Conservation (phyloP, 2,797 vertebrate species). For the Coregonus ussuriensis region DNA sequence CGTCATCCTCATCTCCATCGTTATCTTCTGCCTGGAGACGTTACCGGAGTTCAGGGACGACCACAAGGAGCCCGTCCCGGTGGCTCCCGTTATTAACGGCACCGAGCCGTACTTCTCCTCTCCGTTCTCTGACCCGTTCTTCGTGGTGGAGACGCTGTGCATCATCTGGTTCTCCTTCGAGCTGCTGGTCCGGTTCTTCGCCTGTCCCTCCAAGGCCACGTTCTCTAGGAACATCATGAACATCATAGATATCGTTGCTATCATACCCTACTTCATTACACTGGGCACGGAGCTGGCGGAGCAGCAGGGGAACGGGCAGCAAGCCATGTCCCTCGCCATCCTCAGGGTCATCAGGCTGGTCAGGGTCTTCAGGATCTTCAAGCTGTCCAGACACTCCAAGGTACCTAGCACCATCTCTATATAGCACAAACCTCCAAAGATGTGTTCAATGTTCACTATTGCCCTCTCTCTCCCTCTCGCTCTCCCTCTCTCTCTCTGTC, state of each 20-base stretch:
- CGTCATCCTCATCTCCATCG: background rate
- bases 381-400: conserved; percentile 87
- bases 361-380: conserved; percentile 87
- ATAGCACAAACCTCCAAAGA: too few species aligned
- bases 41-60: background rate
- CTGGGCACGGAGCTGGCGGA: background rate
- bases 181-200: conserved; percentile 84
- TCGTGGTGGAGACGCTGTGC: conserved; percentile 86
- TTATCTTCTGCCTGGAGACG: background rate
- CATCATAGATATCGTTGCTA: background rate
- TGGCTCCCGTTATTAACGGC: background rate
- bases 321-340: conserved; percentile 88
- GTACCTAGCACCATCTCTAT: conserved; percentile 30
- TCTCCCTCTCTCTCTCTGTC: too few species aligned
- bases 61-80: background rate
- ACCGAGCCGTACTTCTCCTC: background rate
- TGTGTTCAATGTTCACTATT: too few species aligned
- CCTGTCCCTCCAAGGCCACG: conserved; percentile 88
- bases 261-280: background rate
- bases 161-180: conserved; percentile 92
- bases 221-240: conserved; percentile 87
- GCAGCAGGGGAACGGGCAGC: conserved; percentile 86
- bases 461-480: too few species aligned
- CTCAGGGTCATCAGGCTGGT: conserved; percentile 85
- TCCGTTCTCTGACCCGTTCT: background rate